Conservation (phyloP, 1,140 invertebrate genomes). For the Monomorium pharaonis region DNA sequence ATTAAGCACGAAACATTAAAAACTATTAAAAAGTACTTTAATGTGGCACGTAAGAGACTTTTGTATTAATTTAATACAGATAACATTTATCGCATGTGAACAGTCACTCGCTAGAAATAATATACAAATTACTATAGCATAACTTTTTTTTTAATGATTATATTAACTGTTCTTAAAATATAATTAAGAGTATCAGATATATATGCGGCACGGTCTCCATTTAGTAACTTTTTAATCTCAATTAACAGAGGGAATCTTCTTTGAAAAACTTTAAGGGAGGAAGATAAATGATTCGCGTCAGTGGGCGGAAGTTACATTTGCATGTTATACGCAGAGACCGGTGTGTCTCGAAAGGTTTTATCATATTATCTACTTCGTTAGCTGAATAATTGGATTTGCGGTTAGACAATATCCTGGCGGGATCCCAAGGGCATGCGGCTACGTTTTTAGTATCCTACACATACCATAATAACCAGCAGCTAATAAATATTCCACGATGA, state of each 20-base stretch:
- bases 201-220: not conserved
- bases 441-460: constrained; percentile 37
- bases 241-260: constrained; percentile 26
- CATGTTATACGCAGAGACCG: constrained; percentile 47
- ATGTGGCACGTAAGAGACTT: not conserved
- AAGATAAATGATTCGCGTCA: constrained; percentile 45
- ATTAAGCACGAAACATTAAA: constrained; percentile 2
- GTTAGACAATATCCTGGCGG: constrained; percentile 53
- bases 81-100: not conserved
- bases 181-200: not conserved
- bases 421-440: constrained; percentile 34
- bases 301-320: constrained; percentile 38
- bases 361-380: constrained; percentile 59
- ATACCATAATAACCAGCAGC: constrained; percentile 9
- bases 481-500: constrained; percentile 55
- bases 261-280: constrained; percentile 28
- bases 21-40: constrained; percentile 17
- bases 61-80: not conserved
- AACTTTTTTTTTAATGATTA: not conserved
- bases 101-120: not conserved
- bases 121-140: not conserved
- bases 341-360: constrained; percentile 54
- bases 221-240: constrained; percentile 20
- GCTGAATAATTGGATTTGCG: constrained; percentile 56
- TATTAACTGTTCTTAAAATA: constrained; percentile 4